Evolutionary conservation across 2,797 vertebrate genomes (phyloP).

Genomic region (Furcifer pardalis): DNA sequence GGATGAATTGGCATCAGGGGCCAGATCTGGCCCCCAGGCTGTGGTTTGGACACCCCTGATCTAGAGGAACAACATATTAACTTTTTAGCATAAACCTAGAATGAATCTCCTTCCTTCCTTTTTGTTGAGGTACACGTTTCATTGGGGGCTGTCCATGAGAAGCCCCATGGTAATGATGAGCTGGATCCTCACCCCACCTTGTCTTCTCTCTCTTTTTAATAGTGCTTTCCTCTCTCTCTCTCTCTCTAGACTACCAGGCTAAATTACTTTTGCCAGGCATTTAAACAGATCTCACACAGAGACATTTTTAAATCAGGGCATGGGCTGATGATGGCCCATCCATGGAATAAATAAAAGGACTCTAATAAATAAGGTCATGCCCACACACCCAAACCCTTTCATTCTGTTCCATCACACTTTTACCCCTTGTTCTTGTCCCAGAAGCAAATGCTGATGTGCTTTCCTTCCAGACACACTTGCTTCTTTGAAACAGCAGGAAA

Average conservation of each 20-base stretch:
- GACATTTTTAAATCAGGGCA: neutral
- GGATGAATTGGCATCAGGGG: too few relatives aligned
- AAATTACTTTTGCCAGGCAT: neutral
- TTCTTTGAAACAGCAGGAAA: neutral
- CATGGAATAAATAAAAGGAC: neutral
- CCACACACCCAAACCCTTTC: neutral
- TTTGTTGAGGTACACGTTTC: neutral
- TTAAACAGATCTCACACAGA: neutral
- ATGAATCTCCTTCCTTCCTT: too few relatives aligned
- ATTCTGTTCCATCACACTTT: neutral
- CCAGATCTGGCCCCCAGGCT: too few relatives aligned
- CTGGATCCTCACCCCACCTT: too few relatives aligned
- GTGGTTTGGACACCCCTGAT: too few relatives aligned
- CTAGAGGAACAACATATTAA: too few relatives aligned
- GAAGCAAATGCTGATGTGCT: neutral
- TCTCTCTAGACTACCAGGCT: neutral
- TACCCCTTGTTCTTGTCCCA: neutral
- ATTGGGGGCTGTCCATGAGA: neutral
- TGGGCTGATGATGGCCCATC: neutral
- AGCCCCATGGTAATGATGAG: too few relatives aligned
- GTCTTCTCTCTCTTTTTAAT: neutral
- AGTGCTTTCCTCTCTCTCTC: neutral
- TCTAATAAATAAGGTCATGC: neutral
- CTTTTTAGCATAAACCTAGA: too few relatives aligned
- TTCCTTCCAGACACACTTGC: neutral